A percentile compares a stretch with the other conserved stretches of the same genome.
Conservation (phyloP, 2,797 vertebrate genomes). For the Hipposideros larvatus region DNA sequence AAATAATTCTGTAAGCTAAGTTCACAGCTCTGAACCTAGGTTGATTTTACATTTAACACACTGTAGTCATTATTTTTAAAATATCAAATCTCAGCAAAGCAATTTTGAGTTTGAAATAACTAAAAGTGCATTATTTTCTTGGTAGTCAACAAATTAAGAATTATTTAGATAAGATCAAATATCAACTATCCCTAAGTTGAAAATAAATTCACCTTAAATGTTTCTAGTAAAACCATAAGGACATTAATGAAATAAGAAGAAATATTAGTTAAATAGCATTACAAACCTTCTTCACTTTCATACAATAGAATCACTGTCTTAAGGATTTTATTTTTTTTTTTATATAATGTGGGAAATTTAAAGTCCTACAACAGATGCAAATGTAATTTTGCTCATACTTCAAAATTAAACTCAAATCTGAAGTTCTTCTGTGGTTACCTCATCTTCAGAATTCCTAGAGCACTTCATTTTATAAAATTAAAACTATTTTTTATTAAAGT, state of each 20-base stretch:
- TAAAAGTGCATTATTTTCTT: conserved; percentile 28
- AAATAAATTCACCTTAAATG: conserved; percentile 8
- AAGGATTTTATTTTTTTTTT: not conserved
- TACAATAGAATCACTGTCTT: not conserved
- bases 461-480: not conserved
- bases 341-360: not conserved
- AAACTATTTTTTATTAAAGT: not conserved
- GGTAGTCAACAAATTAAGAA: not conserved
- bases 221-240: not conserved
- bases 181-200: not conserved
- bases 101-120: conserved; percentile 45
- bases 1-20: conserved; percentile 35
- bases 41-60: conserved; percentile 24
- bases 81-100: conserved; percentile 10
- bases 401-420: not conserved
- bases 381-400: not conserved
- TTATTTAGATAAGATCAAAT: conserved; percentile 7
- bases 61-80: not conserved
- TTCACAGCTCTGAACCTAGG: not conserved
- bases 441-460: not conserved
- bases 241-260: not conserved
- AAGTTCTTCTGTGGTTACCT: not conserved
- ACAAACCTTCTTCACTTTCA: not conserved
- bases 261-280: not conserved
- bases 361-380: not conserved